phyloP scores from a whole-genome alignment of 2,113 vertebrate species.

The Alligator sinensis region DNA sequence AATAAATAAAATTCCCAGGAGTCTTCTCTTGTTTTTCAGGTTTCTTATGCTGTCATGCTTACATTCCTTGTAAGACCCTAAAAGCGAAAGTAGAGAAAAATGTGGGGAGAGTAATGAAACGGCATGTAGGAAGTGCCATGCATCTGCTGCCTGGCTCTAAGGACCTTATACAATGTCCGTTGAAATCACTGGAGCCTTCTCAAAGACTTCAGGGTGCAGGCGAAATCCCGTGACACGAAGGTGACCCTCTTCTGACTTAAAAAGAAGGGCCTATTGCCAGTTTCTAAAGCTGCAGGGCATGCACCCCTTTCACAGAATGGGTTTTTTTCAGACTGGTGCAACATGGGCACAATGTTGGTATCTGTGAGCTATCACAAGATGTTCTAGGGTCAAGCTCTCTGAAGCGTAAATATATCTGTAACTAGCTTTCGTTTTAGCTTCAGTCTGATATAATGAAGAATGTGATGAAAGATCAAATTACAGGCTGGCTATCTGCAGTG shows the following conservation, averaged over 20 bases:
- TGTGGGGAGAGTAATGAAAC: not conserved
- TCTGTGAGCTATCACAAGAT: too few relatives aligned
- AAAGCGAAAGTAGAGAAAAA: not conserved
- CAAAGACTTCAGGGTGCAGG: not conserved
- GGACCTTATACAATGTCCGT: accelerated
- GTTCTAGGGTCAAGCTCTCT: not conserved
- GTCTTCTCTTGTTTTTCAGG: not conserved
- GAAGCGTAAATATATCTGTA: not conserved
- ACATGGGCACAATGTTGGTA: not conserved
- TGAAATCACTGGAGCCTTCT: not conserved
- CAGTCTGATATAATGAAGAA: not conserved
- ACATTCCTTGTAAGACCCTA: not conserved
- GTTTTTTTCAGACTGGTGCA: not conserved
- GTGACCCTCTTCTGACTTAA: not conserved
- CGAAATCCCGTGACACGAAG: not conserved
- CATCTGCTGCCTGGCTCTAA: not conserved
- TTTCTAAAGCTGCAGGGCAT: not conserved
- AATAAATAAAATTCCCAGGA: not conserved
- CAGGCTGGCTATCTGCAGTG: not conserved
- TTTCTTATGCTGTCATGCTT: not conserved
- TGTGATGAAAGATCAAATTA: not conserved
- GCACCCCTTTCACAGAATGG: not conserved
- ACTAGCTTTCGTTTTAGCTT: not conserved
- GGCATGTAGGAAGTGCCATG: accelerated
- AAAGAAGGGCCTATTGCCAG: not conserved